phyloP scores from a whole-genome alignment of 2,888 invertebrate genomes.

The Oscheius sp. region DNA sequence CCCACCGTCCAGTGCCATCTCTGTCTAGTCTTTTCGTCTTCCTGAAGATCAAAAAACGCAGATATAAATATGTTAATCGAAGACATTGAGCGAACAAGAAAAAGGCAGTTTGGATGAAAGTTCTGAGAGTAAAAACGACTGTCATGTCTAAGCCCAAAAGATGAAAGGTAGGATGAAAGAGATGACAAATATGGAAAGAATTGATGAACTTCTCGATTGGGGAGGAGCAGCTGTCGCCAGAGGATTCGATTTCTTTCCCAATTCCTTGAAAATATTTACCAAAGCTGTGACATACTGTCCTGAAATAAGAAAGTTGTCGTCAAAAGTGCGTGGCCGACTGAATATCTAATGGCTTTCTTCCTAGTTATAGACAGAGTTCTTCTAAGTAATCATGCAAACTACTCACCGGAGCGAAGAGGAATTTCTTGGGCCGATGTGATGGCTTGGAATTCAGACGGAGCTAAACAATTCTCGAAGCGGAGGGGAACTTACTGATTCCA shows the following conservation, averaged over 20 bases:
- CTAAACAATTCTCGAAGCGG: slow-evolving; percentile 35
- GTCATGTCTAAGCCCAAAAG: too few species aligned
- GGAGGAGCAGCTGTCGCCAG: slow-evolving; percentile 1
- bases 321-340: background rate
- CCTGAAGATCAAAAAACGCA: background rate
- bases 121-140: background rate
- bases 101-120: too few species aligned
- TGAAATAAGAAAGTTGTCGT: slow-evolving; percentile 19
- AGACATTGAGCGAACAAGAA: background rate
- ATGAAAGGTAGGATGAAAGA: too few species aligned
- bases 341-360: too few species aligned
- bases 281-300: slow-evolving; percentile 42
- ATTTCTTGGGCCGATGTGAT: slow-evolving; percentile 38
- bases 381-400: background rate
- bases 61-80: slow-evolving; percentile 24
- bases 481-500: slow-evolving; percentile 49
- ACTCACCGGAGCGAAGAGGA: slow-evolving; percentile 22
- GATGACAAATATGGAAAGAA: background rate
- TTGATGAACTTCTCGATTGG: background rate
- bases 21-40: background rate
- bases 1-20: background rate
- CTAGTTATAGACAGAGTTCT: background rate
- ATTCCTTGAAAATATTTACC: slow-evolving; percentile 43
- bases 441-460: slow-evolving; percentile 36
- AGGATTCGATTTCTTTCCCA: slow-evolving; percentile 32